Percentiles rank a stretch among this genome's conserved stretches.
Evolutionary conservation across 2,797 vertebrate genomes (phyloP).

Genomic region (Steatocranus sp.): DNA sequence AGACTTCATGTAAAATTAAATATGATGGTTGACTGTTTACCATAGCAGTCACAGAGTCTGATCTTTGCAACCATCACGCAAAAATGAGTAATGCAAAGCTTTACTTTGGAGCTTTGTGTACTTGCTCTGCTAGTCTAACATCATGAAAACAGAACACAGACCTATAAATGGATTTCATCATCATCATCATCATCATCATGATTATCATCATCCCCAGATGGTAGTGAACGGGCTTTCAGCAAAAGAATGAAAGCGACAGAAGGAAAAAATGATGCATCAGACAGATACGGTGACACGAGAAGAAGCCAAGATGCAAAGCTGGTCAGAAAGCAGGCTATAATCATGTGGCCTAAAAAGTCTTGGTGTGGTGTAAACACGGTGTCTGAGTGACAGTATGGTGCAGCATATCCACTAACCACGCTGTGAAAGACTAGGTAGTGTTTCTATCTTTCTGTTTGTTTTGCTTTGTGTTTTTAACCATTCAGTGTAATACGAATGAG

Average conservation of each 20-base stretch:
- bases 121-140: background rate
- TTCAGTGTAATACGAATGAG: background rate
- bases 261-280: background rate
- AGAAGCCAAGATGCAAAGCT: background rate
- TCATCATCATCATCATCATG: background rate
- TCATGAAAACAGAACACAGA: background rate
- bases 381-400: background rate
- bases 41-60: background rate
- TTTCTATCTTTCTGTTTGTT: background rate
- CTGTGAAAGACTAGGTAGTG: background rate
- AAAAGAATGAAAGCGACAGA: background rate
- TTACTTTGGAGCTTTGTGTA: background rate
- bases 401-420: background rate
- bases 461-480: background rate
- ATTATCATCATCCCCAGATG: background rate
- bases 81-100: background rate
- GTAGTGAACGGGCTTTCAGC: background rate
- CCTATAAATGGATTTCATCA: background rate
- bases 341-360: background rate
- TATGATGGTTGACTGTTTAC: accelerated
- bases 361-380: background rate
- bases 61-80: background rate
- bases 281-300: background rate
- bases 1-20: background rate
- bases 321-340: background rate